phyloP scores from a whole-genome alignment of 2,797 vertebrate species.

The Amblyopsis hoosieri region DNA sequence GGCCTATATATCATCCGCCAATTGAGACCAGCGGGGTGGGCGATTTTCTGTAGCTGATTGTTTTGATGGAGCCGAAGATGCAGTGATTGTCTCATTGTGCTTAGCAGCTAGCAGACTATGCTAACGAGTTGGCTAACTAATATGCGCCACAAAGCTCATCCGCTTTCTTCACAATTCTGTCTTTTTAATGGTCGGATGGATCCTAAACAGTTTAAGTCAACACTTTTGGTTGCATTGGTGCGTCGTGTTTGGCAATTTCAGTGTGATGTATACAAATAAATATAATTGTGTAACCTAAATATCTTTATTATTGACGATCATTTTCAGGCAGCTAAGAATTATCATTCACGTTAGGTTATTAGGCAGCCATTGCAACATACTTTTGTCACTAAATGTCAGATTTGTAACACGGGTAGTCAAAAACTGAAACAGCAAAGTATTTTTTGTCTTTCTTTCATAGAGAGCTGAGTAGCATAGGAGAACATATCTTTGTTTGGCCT shows the following conservation, averaged over 20 bases:
- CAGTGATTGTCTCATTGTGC: conserved; percentile 66
- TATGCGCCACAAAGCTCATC: conserved; percentile 76
- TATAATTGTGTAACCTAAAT: conserved; percentile 57
- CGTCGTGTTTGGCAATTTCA: background rate
- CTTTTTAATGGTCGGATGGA: conserved; percentile 38
- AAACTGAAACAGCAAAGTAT: conserved; percentile 15
- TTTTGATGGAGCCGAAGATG: conserved; percentile 46
- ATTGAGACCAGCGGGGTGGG: background rate
- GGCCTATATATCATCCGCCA: background rate
- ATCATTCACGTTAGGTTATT: conserved; percentile 4
- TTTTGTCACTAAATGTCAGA: background rate
- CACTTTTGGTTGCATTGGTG: conserved; percentile 4
- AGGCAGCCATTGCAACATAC: background rate
- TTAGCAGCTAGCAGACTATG: conserved; percentile 48
- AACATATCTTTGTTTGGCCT: conserved; percentile 41
- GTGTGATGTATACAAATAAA: conserved; percentile 5
- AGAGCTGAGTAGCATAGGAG: background rate
- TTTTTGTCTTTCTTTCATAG: background rate
- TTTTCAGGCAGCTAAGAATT: too few relatives aligned
- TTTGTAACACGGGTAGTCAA: background rate
- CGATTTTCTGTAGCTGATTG: conserved; percentile 12
- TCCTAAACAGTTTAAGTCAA: conserved; percentile 53
- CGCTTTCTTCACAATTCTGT: conserved; percentile 46
- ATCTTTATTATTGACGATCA: conserved; percentile 51
- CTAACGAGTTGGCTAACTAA: conserved; percentile 69